Evolutionary conservation across 2,113 vertebrate genomes (phyloP).

Genomic region (Physeter macrocephalus): DNA sequence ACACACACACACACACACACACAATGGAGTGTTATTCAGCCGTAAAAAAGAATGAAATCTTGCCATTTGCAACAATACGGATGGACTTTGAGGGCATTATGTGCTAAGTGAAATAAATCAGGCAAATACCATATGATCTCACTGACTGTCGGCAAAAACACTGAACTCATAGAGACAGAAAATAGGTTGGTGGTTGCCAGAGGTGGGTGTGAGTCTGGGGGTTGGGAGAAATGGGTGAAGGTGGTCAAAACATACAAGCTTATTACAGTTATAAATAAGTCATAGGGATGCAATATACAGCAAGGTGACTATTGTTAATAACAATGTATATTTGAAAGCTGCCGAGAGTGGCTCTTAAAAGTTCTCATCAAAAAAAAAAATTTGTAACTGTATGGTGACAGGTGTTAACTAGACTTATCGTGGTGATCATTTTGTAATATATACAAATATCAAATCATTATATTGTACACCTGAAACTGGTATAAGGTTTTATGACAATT

Average conservation of each 20-base stretch:
- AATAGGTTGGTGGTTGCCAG: not conserved
- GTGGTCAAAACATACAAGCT: not conserved
- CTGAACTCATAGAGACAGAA: too few species aligned
- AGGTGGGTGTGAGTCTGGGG: not conserved
- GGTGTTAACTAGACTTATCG: not conserved
- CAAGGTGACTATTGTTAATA: not conserved
- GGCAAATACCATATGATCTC: not conserved
- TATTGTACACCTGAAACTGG: not conserved
- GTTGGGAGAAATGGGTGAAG: not conserved
- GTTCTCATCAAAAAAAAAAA: not conserved
- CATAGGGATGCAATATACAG: not conserved
- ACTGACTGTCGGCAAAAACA: not conserved
- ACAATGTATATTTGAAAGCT: not conserved
- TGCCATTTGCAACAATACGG: not conserved
- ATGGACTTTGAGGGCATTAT: not conserved
- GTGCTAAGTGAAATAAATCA: not conserved
- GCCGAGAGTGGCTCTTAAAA: not conserved
- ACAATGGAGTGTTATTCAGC: not conserved
- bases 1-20: not conserved
- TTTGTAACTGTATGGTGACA: not conserved
- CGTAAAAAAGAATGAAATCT: not conserved
- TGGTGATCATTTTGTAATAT: not conserved
- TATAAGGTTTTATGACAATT: not conserved
- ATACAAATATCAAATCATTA: not conserved
- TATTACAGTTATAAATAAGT: not conserved